These are phyloP conservation scores for Enoplosus armatus DNA, from an alignment of 2,797 vertebrate species.

Conservation along the genomic window DNA sequence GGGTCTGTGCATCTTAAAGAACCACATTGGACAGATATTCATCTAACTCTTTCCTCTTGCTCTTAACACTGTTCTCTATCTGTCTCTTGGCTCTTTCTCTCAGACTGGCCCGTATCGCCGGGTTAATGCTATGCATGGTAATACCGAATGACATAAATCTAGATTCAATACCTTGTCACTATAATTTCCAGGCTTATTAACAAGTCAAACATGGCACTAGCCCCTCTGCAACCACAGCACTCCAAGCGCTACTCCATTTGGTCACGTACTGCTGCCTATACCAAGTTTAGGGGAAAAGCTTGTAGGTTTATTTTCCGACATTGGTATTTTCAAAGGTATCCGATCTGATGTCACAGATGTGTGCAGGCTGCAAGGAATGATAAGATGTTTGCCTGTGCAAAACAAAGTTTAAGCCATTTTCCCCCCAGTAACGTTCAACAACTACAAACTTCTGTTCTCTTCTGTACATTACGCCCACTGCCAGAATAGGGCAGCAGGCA, in stretches of 20 bases:
- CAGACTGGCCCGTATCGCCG: conserved; percentile 4
- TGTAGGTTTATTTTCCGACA: conserved; percentile 5
- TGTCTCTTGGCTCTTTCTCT: conserved; percentile 42
- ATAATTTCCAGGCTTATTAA: conserved; percentile 16
- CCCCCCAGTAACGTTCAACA: background rate
- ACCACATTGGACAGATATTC: conserved; percentile 61
- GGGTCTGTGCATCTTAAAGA: conserved; percentile 68
- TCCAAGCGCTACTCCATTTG: background rate
- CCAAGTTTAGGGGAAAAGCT: conserved; percentile 15
- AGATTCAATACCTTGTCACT: conserved; percentile 2
- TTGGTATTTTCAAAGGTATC: conserved; percentile 8
- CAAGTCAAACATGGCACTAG: conserved; percentile 2
- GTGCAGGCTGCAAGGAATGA: conserved; percentile 13
- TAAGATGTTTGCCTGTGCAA: conserved; percentile 7
- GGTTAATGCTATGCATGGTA: conserved; percentile 32
- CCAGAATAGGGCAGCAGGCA: background rate
- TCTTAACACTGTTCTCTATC: conserved; percentile 42
- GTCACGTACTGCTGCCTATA: background rate
- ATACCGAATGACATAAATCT: conserved; percentile 16
- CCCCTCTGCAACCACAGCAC: background rate
- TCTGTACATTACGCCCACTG: background rate
- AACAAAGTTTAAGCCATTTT: background rate
- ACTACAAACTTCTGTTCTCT: background rate
- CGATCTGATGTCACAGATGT: conserved; percentile 17
- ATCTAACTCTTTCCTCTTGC: conserved; percentile 57